Evolutionary conservation across 2,888 invertebrate genomes (phyloP).

Genomic region (Ptilodon capucinus): DNA sequence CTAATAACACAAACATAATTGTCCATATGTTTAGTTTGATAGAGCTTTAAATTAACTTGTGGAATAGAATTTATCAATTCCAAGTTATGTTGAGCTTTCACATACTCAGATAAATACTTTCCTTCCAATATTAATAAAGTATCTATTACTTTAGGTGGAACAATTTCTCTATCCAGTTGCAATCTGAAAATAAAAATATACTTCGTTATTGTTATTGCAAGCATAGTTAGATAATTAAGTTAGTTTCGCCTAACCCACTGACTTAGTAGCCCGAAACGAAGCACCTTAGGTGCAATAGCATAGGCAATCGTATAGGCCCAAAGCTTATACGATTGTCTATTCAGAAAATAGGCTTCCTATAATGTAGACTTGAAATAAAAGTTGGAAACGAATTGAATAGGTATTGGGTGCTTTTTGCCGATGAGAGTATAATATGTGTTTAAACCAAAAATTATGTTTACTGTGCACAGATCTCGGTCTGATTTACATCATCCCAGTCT

Average conservation of each 20-base stretch:
- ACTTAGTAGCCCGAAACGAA: too few species aligned
- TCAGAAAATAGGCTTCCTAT: too few species aligned
- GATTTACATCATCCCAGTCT: slow-evolving; percentile 68
- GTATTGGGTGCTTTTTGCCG: too few species aligned
- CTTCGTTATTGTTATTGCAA: neutral
- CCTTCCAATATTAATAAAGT: slow-evolving; percentile 67
- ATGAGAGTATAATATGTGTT: too few species aligned
- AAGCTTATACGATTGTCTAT: too few species aligned
- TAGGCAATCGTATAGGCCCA: too few species aligned
- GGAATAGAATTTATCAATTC: slow-evolving; percentile 52
- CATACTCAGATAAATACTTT: slow-evolving; percentile 57
- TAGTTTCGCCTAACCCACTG: too few species aligned
- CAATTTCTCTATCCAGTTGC: slow-evolving; percentile 43
- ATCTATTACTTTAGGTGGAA: slow-evolving; percentile 45
- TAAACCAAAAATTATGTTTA: slow-evolving; percentile 23
- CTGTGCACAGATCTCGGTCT: slow-evolving; percentile 34
- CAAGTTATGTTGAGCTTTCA: slow-evolving; percentile 42
- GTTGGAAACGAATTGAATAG: too few species aligned
- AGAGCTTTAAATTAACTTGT: slow-evolving; percentile 57
- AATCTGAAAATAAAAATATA: slow-evolving; percentile 51
- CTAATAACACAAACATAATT: slow-evolving; percentile 60
- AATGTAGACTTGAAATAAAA: too few species aligned
- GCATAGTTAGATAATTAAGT: neutral
- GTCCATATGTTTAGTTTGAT: slow-evolving; percentile 41
- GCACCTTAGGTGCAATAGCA: too few species aligned